Evolutionary conservation across 2,888 invertebrate species (phyloP).

Genomic region (Poecilobothrus nobilitatus): DNA sequence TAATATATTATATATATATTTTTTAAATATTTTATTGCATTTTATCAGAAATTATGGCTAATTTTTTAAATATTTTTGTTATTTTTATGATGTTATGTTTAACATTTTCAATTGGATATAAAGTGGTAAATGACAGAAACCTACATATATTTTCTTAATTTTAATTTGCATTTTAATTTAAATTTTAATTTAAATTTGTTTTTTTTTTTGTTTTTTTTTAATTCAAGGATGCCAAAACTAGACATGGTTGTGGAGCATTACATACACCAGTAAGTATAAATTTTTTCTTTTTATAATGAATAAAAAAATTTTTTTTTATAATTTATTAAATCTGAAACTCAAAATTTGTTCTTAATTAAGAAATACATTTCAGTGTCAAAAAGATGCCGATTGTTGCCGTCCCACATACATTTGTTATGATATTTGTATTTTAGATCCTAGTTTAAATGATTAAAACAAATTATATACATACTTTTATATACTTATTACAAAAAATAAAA

Average conservation of each 20-base stretch:
- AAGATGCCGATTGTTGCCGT: neutral
- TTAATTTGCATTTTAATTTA: no score
- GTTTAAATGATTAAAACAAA: neutral
- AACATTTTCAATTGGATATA: neutral
- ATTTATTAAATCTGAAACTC: neutral
- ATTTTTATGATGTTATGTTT: neutral
- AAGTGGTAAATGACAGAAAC: neutral
- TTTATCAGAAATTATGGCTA: neutral
- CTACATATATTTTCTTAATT: neutral
- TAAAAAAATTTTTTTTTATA: neutral
- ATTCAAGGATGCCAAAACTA: neutral
- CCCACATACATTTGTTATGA: neutral
- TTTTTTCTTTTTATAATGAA: no score
- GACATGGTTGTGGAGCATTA: neutral
- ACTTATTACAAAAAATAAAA: no score
- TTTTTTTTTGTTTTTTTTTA: no score
- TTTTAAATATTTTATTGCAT: no score
- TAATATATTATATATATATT: no score
- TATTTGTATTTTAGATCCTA: neutral
- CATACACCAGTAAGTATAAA: neutral
- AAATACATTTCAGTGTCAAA: neutral
- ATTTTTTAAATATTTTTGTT: neutral
- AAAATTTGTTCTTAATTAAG: no score
- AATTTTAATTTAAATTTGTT: neutral
- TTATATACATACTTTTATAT: no score